Evolutionary conservation across 2,888 invertebrate genomes (phyloP).

Genomic region (Trimorus sp.): DNA sequence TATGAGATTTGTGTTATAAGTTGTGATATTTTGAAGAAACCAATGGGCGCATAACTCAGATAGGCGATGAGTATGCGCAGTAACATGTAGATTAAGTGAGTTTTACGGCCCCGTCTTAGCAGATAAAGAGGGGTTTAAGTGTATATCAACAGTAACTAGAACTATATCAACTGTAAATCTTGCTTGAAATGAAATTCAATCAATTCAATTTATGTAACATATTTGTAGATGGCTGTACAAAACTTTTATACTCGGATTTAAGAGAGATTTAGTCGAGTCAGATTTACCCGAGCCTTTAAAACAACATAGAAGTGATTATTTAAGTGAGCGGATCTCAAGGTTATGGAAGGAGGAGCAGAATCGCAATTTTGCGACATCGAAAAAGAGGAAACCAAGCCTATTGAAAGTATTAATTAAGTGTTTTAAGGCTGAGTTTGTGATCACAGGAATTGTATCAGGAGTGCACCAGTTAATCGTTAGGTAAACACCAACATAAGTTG

Average conservation of each 20-base stretch:
- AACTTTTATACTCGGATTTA: slow-evolving; percentile 88
- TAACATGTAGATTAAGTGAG: too few relatives aligned
- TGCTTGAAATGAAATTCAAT: too few relatives aligned
- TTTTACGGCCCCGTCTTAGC: too few relatives aligned
- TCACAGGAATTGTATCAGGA: slow-evolving; percentile 84
- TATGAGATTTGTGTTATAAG: too few relatives aligned
- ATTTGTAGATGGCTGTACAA: slow-evolving; percentile 87
- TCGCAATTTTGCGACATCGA: slow-evolving; percentile 67
- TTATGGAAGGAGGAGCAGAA: slow-evolving; percentile 82
- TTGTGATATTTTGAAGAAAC: too few relatives aligned
- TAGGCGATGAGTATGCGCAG: too few relatives aligned
- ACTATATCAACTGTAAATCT: too few relatives aligned
- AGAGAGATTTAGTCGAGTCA: slow-evolving; percentile 87
- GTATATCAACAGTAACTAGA: too few relatives aligned
- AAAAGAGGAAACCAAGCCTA: slow-evolving; percentile 82
- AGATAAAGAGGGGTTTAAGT: too few relatives aligned
- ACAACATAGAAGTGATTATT: slow-evolving; percentile 86
- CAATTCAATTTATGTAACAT: too few relatives aligned
- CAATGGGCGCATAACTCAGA: too few relatives aligned
- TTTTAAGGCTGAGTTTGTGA: slow-evolving; percentile 83
- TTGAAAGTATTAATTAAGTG: slow-evolving; percentile 83
- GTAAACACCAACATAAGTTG: too few relatives aligned
- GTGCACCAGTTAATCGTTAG: slow-evolving; percentile 85
- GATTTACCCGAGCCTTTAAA: slow-evolving; percentile 88
- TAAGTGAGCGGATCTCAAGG: slow-evolving; percentile 82